These are phyloP conservation scores for Caenorhabditis inopinata DNA, from an alignment of 1,140 invertebrate genomes.

Conservation along the genomic window DNA sequence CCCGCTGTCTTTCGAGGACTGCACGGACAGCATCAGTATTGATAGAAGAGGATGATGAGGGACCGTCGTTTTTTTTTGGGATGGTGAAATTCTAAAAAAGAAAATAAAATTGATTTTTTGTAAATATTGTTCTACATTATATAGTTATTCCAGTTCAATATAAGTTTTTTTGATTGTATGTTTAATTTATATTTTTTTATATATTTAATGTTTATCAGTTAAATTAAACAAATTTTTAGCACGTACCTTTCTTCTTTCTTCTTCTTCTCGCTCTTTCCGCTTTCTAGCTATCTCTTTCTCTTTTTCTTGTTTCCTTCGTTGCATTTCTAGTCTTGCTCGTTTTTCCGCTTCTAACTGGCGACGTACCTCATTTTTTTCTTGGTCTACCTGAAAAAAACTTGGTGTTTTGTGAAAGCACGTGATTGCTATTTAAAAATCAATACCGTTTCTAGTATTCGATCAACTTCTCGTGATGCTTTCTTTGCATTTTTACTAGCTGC, in stretches of 20 bases:
- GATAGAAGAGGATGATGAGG: neutral
- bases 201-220: too few relatives aligned
- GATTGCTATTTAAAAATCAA: neutral
- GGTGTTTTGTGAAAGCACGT: too few relatives aligned
- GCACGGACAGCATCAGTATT: neutral
- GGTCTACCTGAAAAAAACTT: neutral
- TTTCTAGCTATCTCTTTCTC: neutral
- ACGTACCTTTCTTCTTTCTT: neutral
- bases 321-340: neutral
- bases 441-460: conserved; percentile 14
- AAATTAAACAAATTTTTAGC: too few relatives aligned
- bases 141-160: too few relatives aligned
- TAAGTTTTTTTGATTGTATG: too few relatives aligned
- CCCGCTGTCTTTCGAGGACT: neutral
- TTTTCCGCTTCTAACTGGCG: conserved; percentile 10
- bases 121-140: too few relatives aligned
- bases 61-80: neutral
- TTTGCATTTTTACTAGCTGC: neutral
- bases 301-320: conserved; percentile 3
- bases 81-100: neutral
- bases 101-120: too few relatives aligned
- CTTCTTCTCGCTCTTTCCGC: conserved; percentile 3
- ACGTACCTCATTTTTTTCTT: neutral
- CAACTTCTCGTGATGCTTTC: conserved; percentile 18
- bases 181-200: too few relatives aligned